Base-by-base conservation (phyloP, 1,140 invertebrate species). In the Carposina sasakii region DNA sequence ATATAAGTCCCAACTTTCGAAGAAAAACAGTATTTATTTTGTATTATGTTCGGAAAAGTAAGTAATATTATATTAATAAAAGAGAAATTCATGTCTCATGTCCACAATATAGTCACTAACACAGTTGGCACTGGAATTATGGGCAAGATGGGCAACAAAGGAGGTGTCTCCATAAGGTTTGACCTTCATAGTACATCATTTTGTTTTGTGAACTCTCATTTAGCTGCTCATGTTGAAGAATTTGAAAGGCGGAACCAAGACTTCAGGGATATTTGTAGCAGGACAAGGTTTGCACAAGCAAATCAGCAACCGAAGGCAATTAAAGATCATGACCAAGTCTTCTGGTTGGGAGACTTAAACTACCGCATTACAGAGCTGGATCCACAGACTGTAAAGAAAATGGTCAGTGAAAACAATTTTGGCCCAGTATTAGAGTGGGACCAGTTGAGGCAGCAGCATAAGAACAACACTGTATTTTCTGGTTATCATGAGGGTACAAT, bases 71-170 rank as follows among this genome's bases (percentile, higher is more conserved):
- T 99, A 12, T 92, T 95, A 71, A 92, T 96, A 1, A 90, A 94
- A 67, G 90, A 93, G 52, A 86, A 92, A 65, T 89, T 96, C 57
- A 81, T 87, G 19, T 87, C 90, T 15, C 89, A 91, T 81, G 90
- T 99, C 13, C 88, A 87, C 63, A 92, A 91, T 81, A 88, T 95
- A 45, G 89, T 89, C 37, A 86, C 88, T 57, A 94, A 94, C 71
- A 92, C 91, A 26, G 95, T 98, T 15, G 94, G 96, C 0, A 98
- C 97, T 1, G 97, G 97, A 13, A 93, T 98, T 30, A 93, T 98
- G 89, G 96, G 96, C 16, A 95, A 96, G 86, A 91, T 98, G 90
- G 98, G 97, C 5, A 99, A 99, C 78, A 99, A 99, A 89, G 98
- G 98, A 21, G 98, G 96, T 17, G 98, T 99, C 10, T 94, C 93